Base-by-base conservation (phyloP, 2,888 invertebrate genomes). In the Holacanthella duospinosa region DNA sequence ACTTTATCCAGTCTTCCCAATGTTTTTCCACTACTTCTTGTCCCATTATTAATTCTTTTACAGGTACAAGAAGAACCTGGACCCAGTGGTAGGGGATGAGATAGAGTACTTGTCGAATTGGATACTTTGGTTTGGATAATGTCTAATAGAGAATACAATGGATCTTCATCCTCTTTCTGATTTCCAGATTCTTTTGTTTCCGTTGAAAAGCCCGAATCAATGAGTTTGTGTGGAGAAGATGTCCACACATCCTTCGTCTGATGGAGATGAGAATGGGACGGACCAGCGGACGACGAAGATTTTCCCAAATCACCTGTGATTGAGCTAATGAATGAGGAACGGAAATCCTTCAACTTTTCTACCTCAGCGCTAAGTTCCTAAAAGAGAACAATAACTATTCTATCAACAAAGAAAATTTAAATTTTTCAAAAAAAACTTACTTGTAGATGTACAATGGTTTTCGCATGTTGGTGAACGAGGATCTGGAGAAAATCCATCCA, bases 391-490 rank as follows among this genome's bases (percentile, higher is more conserved):
- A 12, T 3, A 55, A 27, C 3, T 24, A 36, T 36, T 6, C 16
- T 16, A 36, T 36, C 16, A 36, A 36, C 36, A 36, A 6, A n/a
- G n/a, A n/a, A 16, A 36, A 16, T 16, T 9, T 36, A 36, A 36
- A n/a, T n/a, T n/a, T n/a, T 36, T 27, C 28, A 21, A 55, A 55
- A 2, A 12, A 16, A 26, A 26, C 53, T 60, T 65, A 71, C 72
- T 67, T 72, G 70, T 59, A 72, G 64, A 60, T 69, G 68, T 62
- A 72, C 72, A 63, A 72, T 68, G 61, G 72, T 72, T 62, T 70
- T 70, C 43, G 72, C 72, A 69, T 72, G 72, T 65, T 72, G 72
- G 64, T 70, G 69, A 63, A 72, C 70, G 64, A 72, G 69, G 62
- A 72, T 65, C 64, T 70, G 70, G 59, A 72, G 69, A 65, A 72